Percentiles rank a stretch among this genome's conserved stretches.
Conservation (phyloP, 2,113 vertebrate genomes). For the Trogon melanurus region DNA sequence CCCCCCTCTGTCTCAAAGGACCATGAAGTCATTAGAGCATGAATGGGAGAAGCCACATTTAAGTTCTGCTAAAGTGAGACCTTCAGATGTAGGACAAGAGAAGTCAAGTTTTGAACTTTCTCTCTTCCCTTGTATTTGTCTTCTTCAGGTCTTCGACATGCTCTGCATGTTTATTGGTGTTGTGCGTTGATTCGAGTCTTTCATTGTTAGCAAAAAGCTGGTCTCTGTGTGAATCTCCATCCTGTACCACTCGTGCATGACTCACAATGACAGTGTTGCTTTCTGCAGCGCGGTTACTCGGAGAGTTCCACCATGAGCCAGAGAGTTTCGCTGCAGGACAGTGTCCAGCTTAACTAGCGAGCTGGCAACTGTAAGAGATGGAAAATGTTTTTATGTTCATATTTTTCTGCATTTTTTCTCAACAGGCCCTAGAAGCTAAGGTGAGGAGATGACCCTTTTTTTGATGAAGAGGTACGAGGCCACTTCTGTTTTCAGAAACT, state of each 20-base stretch:
- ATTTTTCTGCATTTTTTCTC: not conserved
- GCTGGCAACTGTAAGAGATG: not conserved
- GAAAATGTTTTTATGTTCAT: not conserved
- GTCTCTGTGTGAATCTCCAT: not conserved
- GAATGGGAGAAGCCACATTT: constrained; percentile 6
- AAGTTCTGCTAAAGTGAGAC: constrained; percentile 1
- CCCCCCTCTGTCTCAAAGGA: not conserved
- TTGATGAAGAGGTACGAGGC: not conserved
- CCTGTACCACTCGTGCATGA: not conserved
- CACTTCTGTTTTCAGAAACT: not conserved
- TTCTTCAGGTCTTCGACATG: constrained; percentile 35
- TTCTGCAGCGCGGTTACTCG: not conserved
- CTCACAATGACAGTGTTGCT: not conserved
- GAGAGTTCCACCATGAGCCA: not conserved
- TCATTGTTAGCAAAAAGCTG: constrained; percentile 20
- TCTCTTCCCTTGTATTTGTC: constrained; percentile 17
- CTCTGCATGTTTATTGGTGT: constrained; percentile 77
- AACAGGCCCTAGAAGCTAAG: not conserved
- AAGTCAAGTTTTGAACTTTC: constrained; percentile 11
- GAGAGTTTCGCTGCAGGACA: not conserved
- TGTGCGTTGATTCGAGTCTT: constrained; percentile 8
- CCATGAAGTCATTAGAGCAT: constrained; percentile 24
- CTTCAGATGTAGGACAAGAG: constrained; percentile 12
- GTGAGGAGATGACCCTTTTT: not conserved
- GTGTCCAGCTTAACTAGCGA: not conserved